phyloP scores from a whole-genome alignment of 1,140 invertebrate species.

The Latrodectus geometricus region DNA sequence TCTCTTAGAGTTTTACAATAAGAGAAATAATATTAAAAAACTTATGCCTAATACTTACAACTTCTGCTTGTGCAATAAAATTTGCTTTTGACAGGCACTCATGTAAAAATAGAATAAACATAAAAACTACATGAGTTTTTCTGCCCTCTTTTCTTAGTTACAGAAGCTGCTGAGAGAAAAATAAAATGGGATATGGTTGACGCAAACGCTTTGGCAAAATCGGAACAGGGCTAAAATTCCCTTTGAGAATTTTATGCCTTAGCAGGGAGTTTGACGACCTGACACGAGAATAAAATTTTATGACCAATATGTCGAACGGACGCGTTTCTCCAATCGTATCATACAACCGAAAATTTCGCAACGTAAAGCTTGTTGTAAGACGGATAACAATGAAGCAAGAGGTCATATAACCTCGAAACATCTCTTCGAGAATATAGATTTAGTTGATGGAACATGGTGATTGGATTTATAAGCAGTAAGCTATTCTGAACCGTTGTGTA shows the following conservation, averaged over 20 bases:
- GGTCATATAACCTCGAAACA: constrained; percentile 29
- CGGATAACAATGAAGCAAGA: constrained; percentile 43
- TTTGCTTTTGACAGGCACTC: constrained; percentile 26
- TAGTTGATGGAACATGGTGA: neutral
- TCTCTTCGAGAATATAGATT: constrained; percentile 27
- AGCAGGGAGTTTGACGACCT: constrained; percentile 47
- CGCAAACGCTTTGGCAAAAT: constrained; percentile 53
- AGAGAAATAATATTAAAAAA: constrained; percentile 2
- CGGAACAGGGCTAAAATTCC: constrained; percentile 22
- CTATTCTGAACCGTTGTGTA: too few relatives aligned
- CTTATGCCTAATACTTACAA: neutral
- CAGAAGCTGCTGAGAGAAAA: constrained; percentile 12
- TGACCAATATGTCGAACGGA: constrained; percentile 52
- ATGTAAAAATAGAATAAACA: constrained; percentile 54
- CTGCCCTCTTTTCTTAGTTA: neutral
- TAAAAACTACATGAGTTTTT: constrained; percentile 24
- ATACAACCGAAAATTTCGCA: constrained; percentile 40
- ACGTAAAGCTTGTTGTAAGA: constrained; percentile 7
- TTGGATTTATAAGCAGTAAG: neutral
- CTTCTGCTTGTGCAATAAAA: constrained; percentile 31
- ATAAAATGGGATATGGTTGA: constrained; percentile 50
- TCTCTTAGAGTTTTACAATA: neutral
- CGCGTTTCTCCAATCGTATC: constrained; percentile 50
- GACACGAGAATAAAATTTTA: constrained; percentile 59
- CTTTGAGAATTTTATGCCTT: constrained; percentile 56